A percentile compares a stretch with the other conserved stretches of the same genome.
Evolutionary conservation across 2,888 invertebrate genomes (phyloP).

Genomic region (Idaea straminata): DNA sequence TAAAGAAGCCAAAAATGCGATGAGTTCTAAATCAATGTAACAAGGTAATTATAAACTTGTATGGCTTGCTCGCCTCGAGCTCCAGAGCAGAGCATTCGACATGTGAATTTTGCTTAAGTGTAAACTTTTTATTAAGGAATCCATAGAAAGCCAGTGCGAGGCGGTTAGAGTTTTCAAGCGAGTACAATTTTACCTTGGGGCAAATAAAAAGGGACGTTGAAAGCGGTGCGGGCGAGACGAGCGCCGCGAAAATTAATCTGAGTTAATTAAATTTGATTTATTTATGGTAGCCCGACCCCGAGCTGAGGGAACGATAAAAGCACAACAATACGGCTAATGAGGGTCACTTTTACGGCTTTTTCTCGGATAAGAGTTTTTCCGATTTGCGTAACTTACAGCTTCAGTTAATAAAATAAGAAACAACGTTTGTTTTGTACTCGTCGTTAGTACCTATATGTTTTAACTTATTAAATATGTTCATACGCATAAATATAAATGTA

Average conservation of each 20-base stretch:
- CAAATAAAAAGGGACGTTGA: constrained; percentile 69
- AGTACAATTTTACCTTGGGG: constrained; percentile 60
- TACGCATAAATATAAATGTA: no score
- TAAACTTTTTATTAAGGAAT: constrained; percentile 77
- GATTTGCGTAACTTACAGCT: constrained; percentile 63
- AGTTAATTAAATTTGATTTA: constrained; percentile 81
- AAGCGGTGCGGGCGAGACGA: constrained; percentile 39
- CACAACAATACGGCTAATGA: constrained; percentile 76
- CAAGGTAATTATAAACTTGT: constrained; percentile 56
- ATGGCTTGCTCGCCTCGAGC: constrained; percentile 43
- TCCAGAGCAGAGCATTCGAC: constrained; percentile 48
- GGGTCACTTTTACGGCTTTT: constrained; percentile 74
- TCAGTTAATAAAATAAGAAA: constrained; percentile 37
- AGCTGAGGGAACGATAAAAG: constrained; percentile 65
- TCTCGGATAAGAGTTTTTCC: constrained; percentile 65
- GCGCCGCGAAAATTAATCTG: constrained; percentile 77
- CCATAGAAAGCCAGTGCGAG: constrained; percentile 58
- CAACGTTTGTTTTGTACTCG: constrained; percentile 42
- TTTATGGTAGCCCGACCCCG: constrained; percentile 64
- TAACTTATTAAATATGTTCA: no score
- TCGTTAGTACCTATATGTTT: background rate
- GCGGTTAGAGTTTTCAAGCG: constrained; percentile 54
- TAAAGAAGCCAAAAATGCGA: constrained; percentile 36
- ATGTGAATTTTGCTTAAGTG: constrained; percentile 65
- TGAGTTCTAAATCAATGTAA: constrained; percentile 50